A percentile compares a stretch with the other conserved stretches of the same genome.
phyloP scores from a whole-genome alignment of 2,888 invertebrate genomes.

The Chouioia cunea region DNA sequence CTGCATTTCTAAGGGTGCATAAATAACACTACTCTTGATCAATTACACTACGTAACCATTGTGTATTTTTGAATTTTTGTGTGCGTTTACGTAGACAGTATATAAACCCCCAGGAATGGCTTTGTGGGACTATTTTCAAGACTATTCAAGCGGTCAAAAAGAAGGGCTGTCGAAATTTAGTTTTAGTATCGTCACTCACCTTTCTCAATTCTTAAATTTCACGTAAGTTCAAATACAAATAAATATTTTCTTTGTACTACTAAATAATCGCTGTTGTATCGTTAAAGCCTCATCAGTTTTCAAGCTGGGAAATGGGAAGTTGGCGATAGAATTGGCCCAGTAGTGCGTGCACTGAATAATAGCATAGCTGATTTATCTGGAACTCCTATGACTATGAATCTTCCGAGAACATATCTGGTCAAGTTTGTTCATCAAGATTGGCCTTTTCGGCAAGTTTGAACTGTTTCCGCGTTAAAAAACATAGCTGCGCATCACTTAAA shows the following conservation, averaged over 20 bases:
- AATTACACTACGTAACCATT: no score
- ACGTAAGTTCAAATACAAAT: constrained; percentile 43
- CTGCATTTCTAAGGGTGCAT: constrained; percentile 15
- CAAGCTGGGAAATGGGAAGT: constrained; percentile 27
- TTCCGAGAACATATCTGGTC: constrained; percentile 2
- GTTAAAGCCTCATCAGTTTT: neutral
- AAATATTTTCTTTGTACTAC: no score
- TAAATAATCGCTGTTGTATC: neutral
- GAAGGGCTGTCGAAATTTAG: constrained; percentile 30
- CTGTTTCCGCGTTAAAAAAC: no score
- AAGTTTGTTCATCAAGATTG: constrained; percentile 39
- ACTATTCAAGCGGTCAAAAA: constrained; percentile 18
- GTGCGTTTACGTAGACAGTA: neutral
- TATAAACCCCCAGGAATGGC: constrained; percentile 25
- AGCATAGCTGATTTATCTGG: constrained; percentile 31
- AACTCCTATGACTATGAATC: constrained; percentile 20
- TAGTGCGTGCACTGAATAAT: constrained; percentile 26
- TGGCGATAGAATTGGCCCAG: constrained; percentile 46
- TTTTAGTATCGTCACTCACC: constrained; percentile 45
- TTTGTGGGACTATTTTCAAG: constrained; percentile 35
- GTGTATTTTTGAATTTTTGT: no score
- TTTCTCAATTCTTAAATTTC: constrained; percentile 51
- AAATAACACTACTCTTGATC: neutral
- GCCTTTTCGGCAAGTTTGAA: constrained; percentile 33
- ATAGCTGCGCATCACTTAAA: neutral